Evolutionary conservation across 64 coral and sea anemone genomes (phyloP), one percentile per base, ranked within the genome.

Genomic region (Anthopleura sola): DNA sequence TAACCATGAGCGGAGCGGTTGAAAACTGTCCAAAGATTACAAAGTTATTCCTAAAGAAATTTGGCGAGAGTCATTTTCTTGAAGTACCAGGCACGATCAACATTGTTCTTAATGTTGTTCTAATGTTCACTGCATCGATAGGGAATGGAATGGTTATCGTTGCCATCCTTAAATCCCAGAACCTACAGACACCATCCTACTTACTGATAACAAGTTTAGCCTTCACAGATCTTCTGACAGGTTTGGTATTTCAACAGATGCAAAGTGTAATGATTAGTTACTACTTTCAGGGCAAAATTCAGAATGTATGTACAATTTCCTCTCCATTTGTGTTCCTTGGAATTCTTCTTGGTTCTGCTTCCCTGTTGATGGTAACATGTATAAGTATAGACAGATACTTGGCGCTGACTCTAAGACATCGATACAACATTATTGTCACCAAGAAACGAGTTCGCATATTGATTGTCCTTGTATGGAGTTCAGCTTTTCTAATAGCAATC

Each of bases 341-440:
- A 3, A 29, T 31, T 15, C 23, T 60, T 24, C 20, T 62, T 62
- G 21, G 58, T 7, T n/a, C 5, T 62, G 75, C 11, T 77, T 24
- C 75, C 6, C 11, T 77, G 18, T 20, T 77, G 18, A 77, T 77
- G 75, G 37, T 19, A 2, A 77, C 37, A 6, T 77, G 31, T 31
- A 77, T 77, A 13, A 77, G 75, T 31, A 39, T 77, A 1, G 75
- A 77, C 75, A 77, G 75, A 40, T 77, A 77, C 37, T 77, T 77
- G 75, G 75, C 75, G 19, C 75, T 77, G n/a, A 77, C 32, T 37
- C 75, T 77, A 40, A 77, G 14, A 77, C 75, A 77, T 18, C 75
- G 75, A 29, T 77, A 77, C 37, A 21, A n/a, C 24, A 19, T 77
- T 37, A 77, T 77, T 39, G 75, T 77, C 31, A 77, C 75, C 13